Conservation (phyloP, 2,797 vertebrate genomes). For the Notolabrus celidotus region DNA sequence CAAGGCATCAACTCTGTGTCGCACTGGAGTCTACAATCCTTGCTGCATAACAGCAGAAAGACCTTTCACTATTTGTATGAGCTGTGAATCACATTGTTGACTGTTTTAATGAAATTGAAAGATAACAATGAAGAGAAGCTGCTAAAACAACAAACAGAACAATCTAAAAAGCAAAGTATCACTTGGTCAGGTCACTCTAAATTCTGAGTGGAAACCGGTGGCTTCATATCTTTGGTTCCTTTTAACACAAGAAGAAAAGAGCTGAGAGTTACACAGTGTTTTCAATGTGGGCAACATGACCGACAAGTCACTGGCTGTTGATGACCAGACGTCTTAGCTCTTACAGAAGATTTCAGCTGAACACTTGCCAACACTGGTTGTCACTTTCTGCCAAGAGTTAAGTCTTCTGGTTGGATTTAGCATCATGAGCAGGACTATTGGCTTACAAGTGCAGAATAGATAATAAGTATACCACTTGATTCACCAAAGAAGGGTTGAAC, state of each 20-base stretch:
- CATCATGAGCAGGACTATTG: background rate
- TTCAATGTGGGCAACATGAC: conserved; percentile 38
- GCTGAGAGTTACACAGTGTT: conserved; percentile 18
- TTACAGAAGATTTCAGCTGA: background rate
- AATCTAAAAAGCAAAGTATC: background rate
- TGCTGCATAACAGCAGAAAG: too few relatives aligned
- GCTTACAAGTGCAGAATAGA: background rate
- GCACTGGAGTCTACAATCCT: too few relatives aligned
- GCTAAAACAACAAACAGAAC: conserved; percentile 19
- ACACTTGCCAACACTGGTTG: background rate
- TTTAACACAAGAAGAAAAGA: conserved; percentile 28
- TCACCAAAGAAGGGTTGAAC: too few relatives aligned
- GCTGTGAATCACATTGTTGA: conserved; percentile 43
- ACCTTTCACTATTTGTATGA: too few relatives aligned
- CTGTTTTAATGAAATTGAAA: conserved; percentile 19
- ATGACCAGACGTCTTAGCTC: background rate
- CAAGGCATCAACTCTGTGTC: too few relatives aligned
- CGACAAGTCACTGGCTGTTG: conserved; percentile 9
- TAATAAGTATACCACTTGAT: too few relatives aligned
- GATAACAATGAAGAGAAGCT: conserved; percentile 18
- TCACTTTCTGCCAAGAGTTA: background rate
- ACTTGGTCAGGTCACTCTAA: conserved; percentile 30
- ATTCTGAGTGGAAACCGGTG: conserved; percentile 36
- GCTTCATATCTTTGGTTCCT: conserved; percentile 50
- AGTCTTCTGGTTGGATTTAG: too few relatives aligned